Evolutionary conservation across 1,140 invertebrate genomes (phyloP).

Genomic region (Hycleus cichorii): DNA sequence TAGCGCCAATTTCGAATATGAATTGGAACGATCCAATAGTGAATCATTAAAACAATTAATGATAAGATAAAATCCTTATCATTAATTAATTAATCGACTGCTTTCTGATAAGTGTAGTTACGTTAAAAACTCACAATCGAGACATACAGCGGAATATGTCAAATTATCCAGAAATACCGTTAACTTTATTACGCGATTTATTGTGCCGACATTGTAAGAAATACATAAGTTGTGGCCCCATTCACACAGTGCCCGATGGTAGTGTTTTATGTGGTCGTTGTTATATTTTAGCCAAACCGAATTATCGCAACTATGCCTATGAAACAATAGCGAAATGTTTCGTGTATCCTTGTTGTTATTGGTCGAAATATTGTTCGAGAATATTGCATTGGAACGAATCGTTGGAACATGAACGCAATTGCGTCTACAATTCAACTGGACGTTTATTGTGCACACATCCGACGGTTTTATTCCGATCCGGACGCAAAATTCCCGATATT

Average conservation of each 20-base stretch:
- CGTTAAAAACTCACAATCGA: too few species aligned
- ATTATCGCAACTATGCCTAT: slow-evolving; percentile 26
- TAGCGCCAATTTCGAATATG: too few species aligned
- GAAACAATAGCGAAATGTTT: slow-evolving; percentile 33
- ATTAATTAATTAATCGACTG: too few species aligned
- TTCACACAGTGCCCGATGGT: slow-evolving; percentile 24
- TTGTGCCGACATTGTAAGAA: slow-evolving; percentile 28
- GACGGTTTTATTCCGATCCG: slow-evolving; percentile 25
- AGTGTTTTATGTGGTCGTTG: slow-evolving; percentile 32
- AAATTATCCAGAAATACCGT: slow-evolving; percentile 8
- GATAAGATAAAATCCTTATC: too few species aligned
- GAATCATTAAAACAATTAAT: too few species aligned
- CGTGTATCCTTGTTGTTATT: slow-evolving; percentile 34
- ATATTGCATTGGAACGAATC: slow-evolving; percentile 29
- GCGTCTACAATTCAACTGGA: slow-evolving; percentile 27
- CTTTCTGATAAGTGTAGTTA: too few species aligned
- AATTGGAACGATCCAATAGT: too few species aligned
- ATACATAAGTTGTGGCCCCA: slow-evolving; percentile 31
- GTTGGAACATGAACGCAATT: slow-evolving; percentile 30
- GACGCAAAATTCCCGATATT: slow-evolving; percentile 21
- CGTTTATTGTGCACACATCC: slow-evolving; percentile 24
- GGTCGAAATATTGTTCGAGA: slow-evolving; percentile 29
- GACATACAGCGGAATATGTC: too few species aligned
- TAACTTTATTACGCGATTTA: slow-evolving; percentile 18
- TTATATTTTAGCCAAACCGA: slow-evolving; percentile 6